Evolutionary conservation across 2,113 vertebrate species (phyloP).

Genomic region (Jaculus jaculus): DNA sequence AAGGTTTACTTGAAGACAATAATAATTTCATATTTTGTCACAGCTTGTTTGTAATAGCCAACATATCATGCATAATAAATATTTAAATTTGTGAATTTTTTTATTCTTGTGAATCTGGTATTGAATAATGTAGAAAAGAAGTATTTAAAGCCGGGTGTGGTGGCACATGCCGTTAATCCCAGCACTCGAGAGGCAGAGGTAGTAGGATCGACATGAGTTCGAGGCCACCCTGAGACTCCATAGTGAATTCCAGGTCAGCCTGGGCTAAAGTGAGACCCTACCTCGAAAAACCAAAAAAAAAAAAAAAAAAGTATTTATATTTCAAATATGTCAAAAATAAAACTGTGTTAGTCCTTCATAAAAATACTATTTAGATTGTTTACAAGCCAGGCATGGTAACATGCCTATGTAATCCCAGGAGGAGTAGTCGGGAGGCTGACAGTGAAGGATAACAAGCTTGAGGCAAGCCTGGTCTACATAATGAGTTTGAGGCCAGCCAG

Average conservation of each 20-base stretch:
- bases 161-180: no score
- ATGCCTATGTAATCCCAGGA: not conserved
- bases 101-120: conserved; percentile 40
- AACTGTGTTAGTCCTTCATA: conserved; percentile 10
- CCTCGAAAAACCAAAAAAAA: no score
- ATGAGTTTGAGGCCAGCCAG: not conserved
- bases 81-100: conserved; percentile 6
- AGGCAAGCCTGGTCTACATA: not conserved
- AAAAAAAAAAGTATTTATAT: no score
- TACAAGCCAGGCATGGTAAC: not conserved
- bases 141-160: no score
- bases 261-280: no score
- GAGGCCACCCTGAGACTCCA: no score
- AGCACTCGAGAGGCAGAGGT: no score
- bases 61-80: conserved; percentile 5
- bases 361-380: conserved; percentile 41
- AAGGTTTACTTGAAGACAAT: not conserved
- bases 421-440: not conserved
- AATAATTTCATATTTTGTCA: conserved; percentile 30
- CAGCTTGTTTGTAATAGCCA: conserved; percentile 24
- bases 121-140: not conserved
- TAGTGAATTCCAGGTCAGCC: no score
- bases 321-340: conserved; percentile 16
- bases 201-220: no score
- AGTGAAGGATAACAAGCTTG: not conserved